A percentile compares a stretch with the other conserved stretches of the same genome.
Evolutionary conservation across 1,140 invertebrate species (phyloP).

Genomic region (Akabosia matsudoensis): DNA sequence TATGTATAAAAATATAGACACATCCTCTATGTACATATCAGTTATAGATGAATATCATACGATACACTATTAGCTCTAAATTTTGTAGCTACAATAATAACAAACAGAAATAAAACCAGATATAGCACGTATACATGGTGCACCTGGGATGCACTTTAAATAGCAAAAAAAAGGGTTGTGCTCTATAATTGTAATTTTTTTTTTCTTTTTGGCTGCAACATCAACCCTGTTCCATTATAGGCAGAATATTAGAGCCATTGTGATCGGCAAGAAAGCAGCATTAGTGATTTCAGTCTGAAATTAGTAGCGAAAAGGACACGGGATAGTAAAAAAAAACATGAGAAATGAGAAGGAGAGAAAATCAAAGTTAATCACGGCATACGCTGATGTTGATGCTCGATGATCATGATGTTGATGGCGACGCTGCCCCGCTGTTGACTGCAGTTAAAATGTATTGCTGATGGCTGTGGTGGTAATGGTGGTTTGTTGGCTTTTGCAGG

Average conservation of each 20-base stretch:
- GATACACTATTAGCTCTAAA: neutral
- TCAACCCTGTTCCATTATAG: too few relatives aligned
- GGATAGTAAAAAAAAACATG: neutral
- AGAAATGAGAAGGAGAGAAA: neutral
- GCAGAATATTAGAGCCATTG: too few relatives aligned
- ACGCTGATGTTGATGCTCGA: neutral
- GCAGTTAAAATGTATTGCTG: neutral
- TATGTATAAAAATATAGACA: too few relatives aligned
- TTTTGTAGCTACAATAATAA: neutral
- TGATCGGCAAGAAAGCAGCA: too few relatives aligned
- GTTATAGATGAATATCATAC: neutral
- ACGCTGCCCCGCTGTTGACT: neutral
- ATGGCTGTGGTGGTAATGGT: slow-evolving; percentile 6
- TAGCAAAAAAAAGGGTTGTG: neutral
- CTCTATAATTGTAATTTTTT: neutral
- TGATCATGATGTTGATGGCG: neutral
- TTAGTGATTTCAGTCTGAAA: too few relatives aligned
- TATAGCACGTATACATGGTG: neutral
- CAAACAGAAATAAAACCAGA: neutral
- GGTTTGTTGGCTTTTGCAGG: slow-evolving; percentile 2
- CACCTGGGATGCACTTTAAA: neutral
- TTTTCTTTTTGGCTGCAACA: neutral
- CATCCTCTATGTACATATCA: slow-evolving; percentile 5
- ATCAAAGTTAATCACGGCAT: slow-evolving; percentile 6
- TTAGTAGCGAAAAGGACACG: too few relatives aligned